Evolutionary conservation across 1,140 invertebrate genomes (phyloP), one percentile per base, ranked within the genome.

Genomic region (Calosoma granatense): DNA sequence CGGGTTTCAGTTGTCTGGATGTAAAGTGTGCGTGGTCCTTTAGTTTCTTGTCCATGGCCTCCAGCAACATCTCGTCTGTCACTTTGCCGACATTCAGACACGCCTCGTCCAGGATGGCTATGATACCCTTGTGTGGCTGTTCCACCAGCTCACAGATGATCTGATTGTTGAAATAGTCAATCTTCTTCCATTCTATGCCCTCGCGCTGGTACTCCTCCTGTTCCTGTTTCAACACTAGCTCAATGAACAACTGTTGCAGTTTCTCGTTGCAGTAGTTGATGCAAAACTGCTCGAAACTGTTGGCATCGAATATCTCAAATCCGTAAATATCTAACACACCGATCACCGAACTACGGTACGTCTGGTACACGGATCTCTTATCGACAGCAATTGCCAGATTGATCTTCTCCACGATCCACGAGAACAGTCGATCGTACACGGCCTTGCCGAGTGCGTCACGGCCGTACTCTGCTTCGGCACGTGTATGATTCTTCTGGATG

Each of bases 241-340:
- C 92, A 66, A 97, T 97, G 69, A 97, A 97, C 2, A 97, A 76
- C 69, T 97, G 94, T 69, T 97, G 94, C 20, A 97, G 76, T 72
- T 97, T 97, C 75, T 97, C 94, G 72, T 97, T 97, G 65, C 94
- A 97, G 74, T 97, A 97, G 71, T 97, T 97, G 65, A 97, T 97
- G 69, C 93, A 96, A 70, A 83, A 83, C 68, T 97, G 93, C 72
- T 97, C 93, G 75, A 97, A 96, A 66, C 89, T 93, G 71, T 97
- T 97, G 4, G 81, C 81, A 56, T 97, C 91, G 73, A 97, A 96
- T 59, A 97, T 94, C 78, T 98, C 94, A 76, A 98, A 97, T 14
- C 95, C 95, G 70, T 97, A 97, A 67, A 97, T 98, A 67, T 98
- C 94, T 20, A 98, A 75, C 1, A 98, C 94, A 17, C 94, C 94